phyloP scores from a whole-genome alignment of 2,113 vertebrate species.

The Columbina picui region DNA sequence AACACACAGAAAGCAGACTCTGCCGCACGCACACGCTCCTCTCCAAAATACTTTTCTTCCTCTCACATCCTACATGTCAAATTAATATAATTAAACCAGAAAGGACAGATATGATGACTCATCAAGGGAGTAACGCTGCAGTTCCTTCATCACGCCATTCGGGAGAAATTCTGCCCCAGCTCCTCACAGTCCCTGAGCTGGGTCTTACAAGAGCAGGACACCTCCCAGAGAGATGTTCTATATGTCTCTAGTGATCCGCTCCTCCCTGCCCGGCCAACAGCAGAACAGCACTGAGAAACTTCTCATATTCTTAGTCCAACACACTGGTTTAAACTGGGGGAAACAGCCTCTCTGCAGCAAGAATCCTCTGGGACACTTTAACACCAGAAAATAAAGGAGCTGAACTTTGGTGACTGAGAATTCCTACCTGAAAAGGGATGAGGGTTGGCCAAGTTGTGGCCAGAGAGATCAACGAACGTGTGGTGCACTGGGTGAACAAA shows the following conservation, averaged over 20 bases:
- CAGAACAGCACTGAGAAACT: not conserved
- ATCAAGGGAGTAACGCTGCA: not conserved
- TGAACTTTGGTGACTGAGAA: not conserved
- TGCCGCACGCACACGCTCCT: not conserved
- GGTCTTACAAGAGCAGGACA: not conserved
- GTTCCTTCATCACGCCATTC: not conserved
- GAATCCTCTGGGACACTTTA: not conserved
- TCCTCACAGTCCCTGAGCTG: not conserved
- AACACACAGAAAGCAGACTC: not conserved
- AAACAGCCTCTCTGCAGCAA: not conserved
- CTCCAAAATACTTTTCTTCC: not conserved
- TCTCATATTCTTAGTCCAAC: not conserved
- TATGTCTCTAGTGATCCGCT: not conserved
- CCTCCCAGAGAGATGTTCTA: not conserved
- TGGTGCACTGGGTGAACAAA: slow-evolving; percentile 93
- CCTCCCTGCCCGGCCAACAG: not conserved
- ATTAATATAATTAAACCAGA: not conserved
- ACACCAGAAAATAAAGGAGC: not conserved
- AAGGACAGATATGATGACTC: not conserved
- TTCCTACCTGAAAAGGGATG: slow-evolving; percentile 91
- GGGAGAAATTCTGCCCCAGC: not conserved
- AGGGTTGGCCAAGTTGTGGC: slow-evolving; percentile 92
- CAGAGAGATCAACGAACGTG: slow-evolving; percentile 92
- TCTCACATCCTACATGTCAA: not conserved
- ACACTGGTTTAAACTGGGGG: not conserved